Percentiles rank a stretch among this genome's conserved stretches.
These are phyloP conservation scores for Athene noctua DNA, from an alignment of 2,113 vertebrate genomes.

Conservation along the genomic window DNA sequence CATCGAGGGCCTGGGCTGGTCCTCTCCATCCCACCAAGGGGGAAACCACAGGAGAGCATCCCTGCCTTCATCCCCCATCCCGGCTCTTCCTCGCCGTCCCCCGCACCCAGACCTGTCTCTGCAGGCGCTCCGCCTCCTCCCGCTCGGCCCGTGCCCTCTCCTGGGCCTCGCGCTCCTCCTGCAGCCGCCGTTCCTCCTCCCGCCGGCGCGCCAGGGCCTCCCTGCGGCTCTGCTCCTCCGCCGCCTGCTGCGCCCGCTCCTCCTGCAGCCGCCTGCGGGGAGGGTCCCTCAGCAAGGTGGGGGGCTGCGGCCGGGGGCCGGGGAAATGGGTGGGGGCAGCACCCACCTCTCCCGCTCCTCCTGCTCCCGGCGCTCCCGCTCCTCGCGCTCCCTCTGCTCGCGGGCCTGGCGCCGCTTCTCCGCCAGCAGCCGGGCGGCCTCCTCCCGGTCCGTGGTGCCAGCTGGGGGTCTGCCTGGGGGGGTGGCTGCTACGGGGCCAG, in stretches of 20 bases:
- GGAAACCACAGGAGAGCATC: not conserved
- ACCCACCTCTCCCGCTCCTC: conserved; percentile 87
- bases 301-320: accelerated
- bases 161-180: conserved; percentile 73
- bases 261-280: conserved; percentile 76
- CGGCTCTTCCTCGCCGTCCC: not conserved
- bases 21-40: accelerated
- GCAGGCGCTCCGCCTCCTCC: conserved; percentile 87
- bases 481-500: conserved; percentile 27
- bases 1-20: not conserved
- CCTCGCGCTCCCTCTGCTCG: conserved; percentile 90
- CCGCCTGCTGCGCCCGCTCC: conserved; percentile 80
- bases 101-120: conserved; percentile 82
- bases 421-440: conserved; percentile 87
- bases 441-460: conserved; percentile 88
- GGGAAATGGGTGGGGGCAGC: not conserved
- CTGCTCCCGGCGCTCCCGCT: conserved; percentile 85
- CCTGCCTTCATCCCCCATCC: not conserved
- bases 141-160: conserved; percentile 81
- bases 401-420: conserved; percentile 91
- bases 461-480: conserved; percentile 82
- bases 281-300: not conserved
- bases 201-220: conserved; percentile 78
- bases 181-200: conserved; percentile 74
- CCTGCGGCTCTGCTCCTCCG: conserved; percentile 76